phyloP scores from a whole-genome alignment of 1,140 invertebrate species.

The Saxidomus purpurata region DNA sequence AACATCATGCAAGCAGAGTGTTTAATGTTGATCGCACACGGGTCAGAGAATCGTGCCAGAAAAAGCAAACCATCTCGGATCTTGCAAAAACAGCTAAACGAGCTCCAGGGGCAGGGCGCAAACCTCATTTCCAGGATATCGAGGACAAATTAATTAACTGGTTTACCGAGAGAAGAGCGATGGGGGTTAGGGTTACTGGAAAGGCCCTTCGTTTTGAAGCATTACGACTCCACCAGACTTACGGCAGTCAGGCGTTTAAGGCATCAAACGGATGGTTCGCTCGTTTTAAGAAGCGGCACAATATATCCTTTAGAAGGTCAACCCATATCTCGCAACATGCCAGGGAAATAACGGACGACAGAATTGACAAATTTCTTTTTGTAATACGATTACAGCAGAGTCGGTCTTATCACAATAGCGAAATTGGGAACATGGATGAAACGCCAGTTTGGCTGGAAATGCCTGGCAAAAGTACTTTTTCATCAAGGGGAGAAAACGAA shows the following conservation, averaged over 20 bases:
- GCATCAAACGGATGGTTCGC: background rate
- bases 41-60: background rate
- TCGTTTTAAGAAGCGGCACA: background rate
- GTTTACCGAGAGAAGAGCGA: background rate
- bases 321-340: slow-evolving; percentile 10
- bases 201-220: background rate
- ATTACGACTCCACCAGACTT: background rate
- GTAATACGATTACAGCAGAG: background rate
- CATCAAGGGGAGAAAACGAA: background rate
- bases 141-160: background rate
- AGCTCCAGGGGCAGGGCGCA: background rate
- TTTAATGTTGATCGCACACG: background rate
- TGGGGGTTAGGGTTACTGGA: background rate
- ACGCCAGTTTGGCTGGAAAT: slow-evolving; percentile 49
- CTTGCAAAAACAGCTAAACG: background rate
- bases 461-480: slow-evolving; percentile 25
- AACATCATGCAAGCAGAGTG: background rate
- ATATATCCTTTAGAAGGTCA: background rate
- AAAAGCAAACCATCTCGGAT: background rate
- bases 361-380: slow-evolving; percentile 20
- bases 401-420: background rate
- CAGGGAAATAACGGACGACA: background rate
- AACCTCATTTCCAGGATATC: background rate
- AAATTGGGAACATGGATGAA: slow-evolving; percentile 50
- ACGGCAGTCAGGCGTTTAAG: background rate